Evolutionary conservation across 2,888 invertebrate species (phyloP).

Genomic region (Lacanobia wlatinum): DNA sequence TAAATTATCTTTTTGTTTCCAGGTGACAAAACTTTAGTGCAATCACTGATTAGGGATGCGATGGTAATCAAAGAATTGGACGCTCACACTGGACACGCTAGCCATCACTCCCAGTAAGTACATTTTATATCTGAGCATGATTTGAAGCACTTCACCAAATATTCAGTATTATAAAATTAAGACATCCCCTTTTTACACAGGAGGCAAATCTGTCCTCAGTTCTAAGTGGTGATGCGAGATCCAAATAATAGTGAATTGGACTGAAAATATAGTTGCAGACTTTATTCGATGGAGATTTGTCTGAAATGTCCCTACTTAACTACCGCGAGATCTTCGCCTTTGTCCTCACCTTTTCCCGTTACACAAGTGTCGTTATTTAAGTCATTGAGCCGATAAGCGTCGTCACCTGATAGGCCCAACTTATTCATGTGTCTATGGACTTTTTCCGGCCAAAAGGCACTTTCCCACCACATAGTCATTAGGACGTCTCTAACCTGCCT

Average conservation of each 20-base stretch:
- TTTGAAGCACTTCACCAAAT: constrained; percentile 60
- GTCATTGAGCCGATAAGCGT: background rate
- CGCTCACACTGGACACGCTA: constrained; percentile 92
- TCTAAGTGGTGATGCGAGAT: constrained; percentile 40
- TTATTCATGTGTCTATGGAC: background rate
- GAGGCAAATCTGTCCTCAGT: background rate
- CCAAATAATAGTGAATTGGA: background rate
- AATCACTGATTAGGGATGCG: constrained; percentile 97
- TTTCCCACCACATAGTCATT: background rate
- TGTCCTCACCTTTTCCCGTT: background rate
- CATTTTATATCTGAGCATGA: constrained; percentile 75
- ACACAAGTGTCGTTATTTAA: background rate
- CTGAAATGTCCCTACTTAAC: background rate
- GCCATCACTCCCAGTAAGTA: constrained; percentile 95
- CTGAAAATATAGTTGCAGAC: background rate
- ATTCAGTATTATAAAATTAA: constrained; percentile 1
- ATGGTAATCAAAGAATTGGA: constrained; percentile 97
- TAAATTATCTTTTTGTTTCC: constrained; percentile 71
- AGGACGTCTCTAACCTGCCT: background rate
- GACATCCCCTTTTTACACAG: constrained; percentile 30
- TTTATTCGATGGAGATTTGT: background rate
- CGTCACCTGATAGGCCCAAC: background rate
- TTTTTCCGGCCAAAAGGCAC: background rate
- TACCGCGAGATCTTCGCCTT: background rate
- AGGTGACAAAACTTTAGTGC: constrained; percentile 98